These are phyloP conservation scores for Agrypnus murinus DNA, from an alignment of 2,888 invertebrate genomes.

Conservation along the genomic window DNA sequence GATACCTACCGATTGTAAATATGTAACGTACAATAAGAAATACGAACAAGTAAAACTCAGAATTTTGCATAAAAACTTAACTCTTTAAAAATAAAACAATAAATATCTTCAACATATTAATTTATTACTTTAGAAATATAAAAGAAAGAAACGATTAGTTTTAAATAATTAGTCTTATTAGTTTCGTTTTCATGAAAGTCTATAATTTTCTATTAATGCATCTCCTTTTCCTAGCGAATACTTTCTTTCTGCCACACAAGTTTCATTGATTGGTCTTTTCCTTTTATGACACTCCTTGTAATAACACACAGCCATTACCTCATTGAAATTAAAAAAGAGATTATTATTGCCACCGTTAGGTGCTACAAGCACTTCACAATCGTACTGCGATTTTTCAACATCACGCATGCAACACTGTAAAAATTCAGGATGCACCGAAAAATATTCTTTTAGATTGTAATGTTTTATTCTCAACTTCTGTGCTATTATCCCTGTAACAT, in stretches of 20 bases:
- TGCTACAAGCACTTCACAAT: constrained; percentile 82
- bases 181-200: constrained; percentile 3
- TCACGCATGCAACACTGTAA: constrained; percentile 84
- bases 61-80: too few species aligned
- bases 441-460: constrained; percentile 76
- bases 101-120: too few species aligned
- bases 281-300: constrained; percentile 74
- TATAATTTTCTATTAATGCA: constrained; percentile 37
- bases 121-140: too few species aligned
- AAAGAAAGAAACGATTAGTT: too few species aligned
- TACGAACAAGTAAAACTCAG: too few species aligned
- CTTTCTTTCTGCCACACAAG: constrained; percentile 74
- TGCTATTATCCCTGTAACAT: constrained; percentile 86
- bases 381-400: constrained; percentile 73
- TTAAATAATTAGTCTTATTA: too few species aligned
- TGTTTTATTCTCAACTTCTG: constrained; percentile 75
- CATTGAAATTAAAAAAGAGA: constrained; percentile 79
- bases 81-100: too few species aligned
- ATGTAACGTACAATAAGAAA: too few species aligned
- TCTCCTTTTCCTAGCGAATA: constrained; percentile 62
- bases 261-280: constrained; percentile 72
- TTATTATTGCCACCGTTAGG: constrained; percentile 86
- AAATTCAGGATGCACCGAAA: constrained; percentile 82
- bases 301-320: constrained; percentile 77
- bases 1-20: too few species aligned